phyloP scores from a whole-genome alignment of 2,113 vertebrate species.

The Erythrocercus mccallii region DNA sequence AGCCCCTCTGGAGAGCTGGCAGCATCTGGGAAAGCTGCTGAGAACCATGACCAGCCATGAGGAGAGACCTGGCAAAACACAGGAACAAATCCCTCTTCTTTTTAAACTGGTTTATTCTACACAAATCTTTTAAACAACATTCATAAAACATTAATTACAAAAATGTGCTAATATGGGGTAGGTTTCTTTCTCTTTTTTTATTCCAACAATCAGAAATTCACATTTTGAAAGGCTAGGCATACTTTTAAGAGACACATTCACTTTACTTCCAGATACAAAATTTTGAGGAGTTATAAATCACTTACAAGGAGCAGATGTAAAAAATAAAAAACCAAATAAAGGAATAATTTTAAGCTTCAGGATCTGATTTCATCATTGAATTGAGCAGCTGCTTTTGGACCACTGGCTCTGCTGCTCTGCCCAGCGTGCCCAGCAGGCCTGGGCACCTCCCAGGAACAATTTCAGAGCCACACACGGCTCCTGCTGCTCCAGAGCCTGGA shows the following conservation, averaged over 20 bases:
- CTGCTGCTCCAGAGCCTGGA: not conserved
- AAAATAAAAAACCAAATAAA: not conserved
- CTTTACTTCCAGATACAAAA: constrained; percentile 40
- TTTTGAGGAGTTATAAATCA: not conserved
- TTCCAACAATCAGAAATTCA: constrained; percentile 15
- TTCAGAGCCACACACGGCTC: not conserved
- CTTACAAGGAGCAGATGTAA: not conserved
- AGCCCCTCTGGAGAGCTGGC: not conserved
- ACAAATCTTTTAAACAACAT: constrained; percentile 6
- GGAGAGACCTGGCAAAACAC: not conserved
- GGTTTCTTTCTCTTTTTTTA: not conserved
- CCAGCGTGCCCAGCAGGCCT: not conserved
- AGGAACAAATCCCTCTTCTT: not conserved
- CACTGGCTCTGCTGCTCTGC: not conserved
- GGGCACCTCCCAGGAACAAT: not conserved
- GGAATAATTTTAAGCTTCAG: not conserved
- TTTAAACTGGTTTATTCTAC: constrained; percentile 40
- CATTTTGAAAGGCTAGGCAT: constrained; percentile 2
- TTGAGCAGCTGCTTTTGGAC: not conserved
- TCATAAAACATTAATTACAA: constrained; percentile 55
- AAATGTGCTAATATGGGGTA: constrained; percentile 6
- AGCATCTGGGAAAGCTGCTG: not conserved
- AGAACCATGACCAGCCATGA: rapidly evolving
- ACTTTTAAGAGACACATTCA: constrained; percentile 33
- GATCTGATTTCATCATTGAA: not conserved